These are phyloP conservation scores for Xylocopa sonorina DNA, from an alignment of 1,140 invertebrate species.

Conservation along the genomic window DNA sequence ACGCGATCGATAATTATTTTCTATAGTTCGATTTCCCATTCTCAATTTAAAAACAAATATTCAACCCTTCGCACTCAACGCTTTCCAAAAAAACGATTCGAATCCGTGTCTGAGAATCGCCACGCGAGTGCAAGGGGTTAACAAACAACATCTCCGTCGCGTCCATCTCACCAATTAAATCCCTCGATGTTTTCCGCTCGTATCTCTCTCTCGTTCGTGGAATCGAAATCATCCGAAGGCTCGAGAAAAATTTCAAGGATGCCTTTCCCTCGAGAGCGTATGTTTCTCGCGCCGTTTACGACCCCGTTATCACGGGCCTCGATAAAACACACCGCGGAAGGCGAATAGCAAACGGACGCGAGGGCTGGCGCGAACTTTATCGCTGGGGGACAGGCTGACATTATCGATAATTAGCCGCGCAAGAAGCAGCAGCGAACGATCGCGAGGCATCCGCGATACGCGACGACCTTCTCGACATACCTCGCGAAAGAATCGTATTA, in stretches of 20 bases:
- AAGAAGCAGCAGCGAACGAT: conserved; percentile 40
- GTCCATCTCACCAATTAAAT: background rate
- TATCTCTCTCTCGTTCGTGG: background rate
- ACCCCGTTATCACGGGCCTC: background rate
- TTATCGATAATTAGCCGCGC: conserved; percentile 50
- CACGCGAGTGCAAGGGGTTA: too few species aligned
- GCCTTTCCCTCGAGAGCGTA: background rate
- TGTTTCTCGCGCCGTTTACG: background rate
- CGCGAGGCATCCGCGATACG: conserved; percentile 51
- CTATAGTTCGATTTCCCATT: background rate
- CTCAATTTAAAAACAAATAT: too few species aligned
- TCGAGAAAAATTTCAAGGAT: conserved; percentile 13
- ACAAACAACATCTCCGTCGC: too few species aligned
- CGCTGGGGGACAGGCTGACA: conserved; percentile 14
- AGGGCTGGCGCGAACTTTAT: conserved; percentile 21
- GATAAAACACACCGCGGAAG: background rate
- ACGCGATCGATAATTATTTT: background rate
- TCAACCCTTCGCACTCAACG: background rate
- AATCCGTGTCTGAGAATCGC: too few species aligned
- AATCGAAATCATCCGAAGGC: background rate
- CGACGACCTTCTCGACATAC: conserved; percentile 60
- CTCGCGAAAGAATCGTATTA: conserved; percentile 70
- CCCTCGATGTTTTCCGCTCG: background rate
- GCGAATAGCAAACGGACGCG: background rate
- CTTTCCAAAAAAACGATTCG: background rate